Base-by-base conservation (phyloP, 2,888 invertebrate species). In the Drosophila sordidula region DNA sequence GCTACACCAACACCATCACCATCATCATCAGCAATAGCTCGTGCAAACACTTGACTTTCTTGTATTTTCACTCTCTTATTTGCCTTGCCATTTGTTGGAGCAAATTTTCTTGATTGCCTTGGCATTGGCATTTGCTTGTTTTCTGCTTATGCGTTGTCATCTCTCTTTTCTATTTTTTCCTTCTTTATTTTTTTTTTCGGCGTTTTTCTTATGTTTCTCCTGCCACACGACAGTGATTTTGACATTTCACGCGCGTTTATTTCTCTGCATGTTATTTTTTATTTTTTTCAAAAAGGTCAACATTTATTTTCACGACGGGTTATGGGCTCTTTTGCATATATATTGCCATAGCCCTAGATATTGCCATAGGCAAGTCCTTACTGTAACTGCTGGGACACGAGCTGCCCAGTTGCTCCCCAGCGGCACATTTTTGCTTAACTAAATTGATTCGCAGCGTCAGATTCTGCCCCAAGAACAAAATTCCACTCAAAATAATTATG, bases 241-340 rank as follows among this genome's bases (percentile, higher is more conserved):
- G 83, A 88, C 83, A 88, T 84, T 84, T 84, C 83, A 86, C 86
- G 83, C 83, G 86, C 86, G 72, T 74, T 83, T 86, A 75, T 79
- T 77, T 77, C 61, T 74, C 51, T 67, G 45, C 49, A 68, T 64
- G 57, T 59, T 65, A 56, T 62, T 61, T 45, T 56, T 50, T 51
- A 16, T 66, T 56, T 75, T 58, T 41, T 25, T 25, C 34, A 44
- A 56, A 87, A 87, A 88, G 86, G 88, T 82, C 88, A 79, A 75
- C 70, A 69, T 63, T 77, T 52, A 58, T 66, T 77, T 67, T 66
- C 16, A 47, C 42, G 42, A 51, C 38, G 47, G 58, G 51, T 41
- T 51, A 51, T 41, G 38, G 34, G 12, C 16, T 47, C 16, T 9
- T 66, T 66, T 76, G 58, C 51, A 66, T 65, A 75, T 57, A 57